These are phyloP conservation scores for Nomada ferruginata DNA, from an alignment of 2,888 invertebrate species.

Conservation along the genomic window DNA sequence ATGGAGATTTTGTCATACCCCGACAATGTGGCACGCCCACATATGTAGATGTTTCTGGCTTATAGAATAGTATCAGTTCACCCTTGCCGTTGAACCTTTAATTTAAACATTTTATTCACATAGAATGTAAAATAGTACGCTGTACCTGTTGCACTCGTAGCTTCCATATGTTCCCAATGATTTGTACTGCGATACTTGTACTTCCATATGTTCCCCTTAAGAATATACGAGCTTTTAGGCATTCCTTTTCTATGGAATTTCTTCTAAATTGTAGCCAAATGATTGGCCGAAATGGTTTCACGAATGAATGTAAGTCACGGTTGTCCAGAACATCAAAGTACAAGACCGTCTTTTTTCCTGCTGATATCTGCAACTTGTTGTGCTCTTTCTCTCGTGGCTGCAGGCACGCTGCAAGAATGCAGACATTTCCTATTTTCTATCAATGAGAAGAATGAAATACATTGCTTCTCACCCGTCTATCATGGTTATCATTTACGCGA, in stretches of 20 bases:
- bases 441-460: too few relatives aligned
- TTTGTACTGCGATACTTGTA: not conserved
- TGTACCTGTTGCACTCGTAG: constrained; percentile 62
- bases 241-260: constrained; percentile 56
- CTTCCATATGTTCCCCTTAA: too few relatives aligned
- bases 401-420: constrained; percentile 41
- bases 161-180: constrained; percentile 25
- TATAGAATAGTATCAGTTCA: not conserved
- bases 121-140: constrained; percentile 27
- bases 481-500: too few relatives aligned
- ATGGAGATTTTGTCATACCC: constrained; percentile 19
- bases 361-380: constrained; percentile 25
- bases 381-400: constrained; percentile 17
- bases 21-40: constrained; percentile 8
- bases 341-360: constrained; percentile 40
- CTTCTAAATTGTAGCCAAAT: constrained; percentile 71
- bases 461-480: too few relatives aligned
- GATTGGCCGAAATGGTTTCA: constrained; percentile 10
- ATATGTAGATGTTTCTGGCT: not conserved
- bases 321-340: not conserved
- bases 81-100: constrained; percentile 34
- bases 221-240: not conserved
- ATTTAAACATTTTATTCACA: not conserved
- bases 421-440: too few relatives aligned
- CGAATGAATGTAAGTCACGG: constrained; percentile 70